Conservation (phyloP, 1,140 invertebrate species). For the Drosophila seguyi region DNA sequence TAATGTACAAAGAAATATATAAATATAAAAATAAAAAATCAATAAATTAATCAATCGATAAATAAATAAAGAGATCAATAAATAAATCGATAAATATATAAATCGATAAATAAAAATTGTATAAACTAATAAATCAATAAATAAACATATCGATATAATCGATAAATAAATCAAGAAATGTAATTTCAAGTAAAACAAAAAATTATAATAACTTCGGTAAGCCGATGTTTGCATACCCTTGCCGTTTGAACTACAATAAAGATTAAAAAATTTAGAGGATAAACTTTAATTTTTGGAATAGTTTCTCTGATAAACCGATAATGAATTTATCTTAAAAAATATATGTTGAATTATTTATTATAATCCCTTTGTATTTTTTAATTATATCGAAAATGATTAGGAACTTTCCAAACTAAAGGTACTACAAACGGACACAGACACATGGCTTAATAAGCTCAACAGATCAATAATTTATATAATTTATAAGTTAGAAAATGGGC, state of each 20-base stretch:
- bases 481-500: not conserved
- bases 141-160: too few species aligned
- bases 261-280: too few species aligned
- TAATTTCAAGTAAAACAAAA: not conserved
- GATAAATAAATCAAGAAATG: too few species aligned
- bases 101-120: too few species aligned
- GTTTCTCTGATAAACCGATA: not conserved
- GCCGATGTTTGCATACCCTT: too few species aligned
- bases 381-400: not conserved
- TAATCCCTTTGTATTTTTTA: not conserved
- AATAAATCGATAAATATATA: not conserved
- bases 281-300: too few species aligned
- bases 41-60: conserved; percentile 1
- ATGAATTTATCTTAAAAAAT: not conserved
- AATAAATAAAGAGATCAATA: not conserved
- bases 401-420: too few species aligned
- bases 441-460: too few species aligned
- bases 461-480: not conserved
- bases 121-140: too few species aligned
- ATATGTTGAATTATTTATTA: not conserved
- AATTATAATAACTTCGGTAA: not conserved
- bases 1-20: conserved; percentile 39
- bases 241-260: too few species aligned
- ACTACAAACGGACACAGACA: not conserved
- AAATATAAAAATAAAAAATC: not conserved